Percentiles rank a stretch among this genome's conserved stretches.
Conservation (phyloP, 1,140 invertebrate species). For the Drosophila rhopaloa region DNA sequence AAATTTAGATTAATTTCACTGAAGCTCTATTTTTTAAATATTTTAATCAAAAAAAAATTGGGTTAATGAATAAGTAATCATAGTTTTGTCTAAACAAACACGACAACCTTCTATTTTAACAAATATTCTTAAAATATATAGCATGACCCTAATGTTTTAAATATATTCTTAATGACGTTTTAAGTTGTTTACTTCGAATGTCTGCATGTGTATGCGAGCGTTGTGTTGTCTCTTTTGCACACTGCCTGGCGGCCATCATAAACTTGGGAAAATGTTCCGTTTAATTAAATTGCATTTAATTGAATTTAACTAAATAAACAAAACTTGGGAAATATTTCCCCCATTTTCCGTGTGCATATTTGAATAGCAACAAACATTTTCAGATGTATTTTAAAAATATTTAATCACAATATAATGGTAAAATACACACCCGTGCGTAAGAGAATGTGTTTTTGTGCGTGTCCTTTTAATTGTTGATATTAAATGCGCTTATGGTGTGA, state of each 20-base stretch:
- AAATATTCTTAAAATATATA: neutral
- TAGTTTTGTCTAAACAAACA: no score
- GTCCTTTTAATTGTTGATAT: constrained; percentile 70
- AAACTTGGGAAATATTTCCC: constrained; percentile 50
- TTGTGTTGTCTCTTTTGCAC: neutral
- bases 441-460: constrained; percentile 42
- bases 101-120: no score
- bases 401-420: constrained; percentile 65
- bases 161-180: constrained; percentile 2
- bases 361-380: constrained; percentile 21
- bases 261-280: constrained; percentile 41
- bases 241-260: constrained; percentile 32
- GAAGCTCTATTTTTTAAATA: neutral
- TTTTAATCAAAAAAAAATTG: neutral
- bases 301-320: constrained; percentile 73
- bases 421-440: constrained; percentile 8
- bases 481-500: constrained; percentile 62
- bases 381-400: constrained; percentile 29
- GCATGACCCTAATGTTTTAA: constrained; percentile 10
- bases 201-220: constrained; percentile 11
- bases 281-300: constrained; percentile 75
- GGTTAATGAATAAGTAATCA: neutral
- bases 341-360: constrained; percentile 32
- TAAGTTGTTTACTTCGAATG: constrained; percentile 12
- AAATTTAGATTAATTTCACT: neutral